phyloP scores from a whole-genome alignment of 2,113 vertebrate genomes.

The Chinchilla lanigera region DNA sequence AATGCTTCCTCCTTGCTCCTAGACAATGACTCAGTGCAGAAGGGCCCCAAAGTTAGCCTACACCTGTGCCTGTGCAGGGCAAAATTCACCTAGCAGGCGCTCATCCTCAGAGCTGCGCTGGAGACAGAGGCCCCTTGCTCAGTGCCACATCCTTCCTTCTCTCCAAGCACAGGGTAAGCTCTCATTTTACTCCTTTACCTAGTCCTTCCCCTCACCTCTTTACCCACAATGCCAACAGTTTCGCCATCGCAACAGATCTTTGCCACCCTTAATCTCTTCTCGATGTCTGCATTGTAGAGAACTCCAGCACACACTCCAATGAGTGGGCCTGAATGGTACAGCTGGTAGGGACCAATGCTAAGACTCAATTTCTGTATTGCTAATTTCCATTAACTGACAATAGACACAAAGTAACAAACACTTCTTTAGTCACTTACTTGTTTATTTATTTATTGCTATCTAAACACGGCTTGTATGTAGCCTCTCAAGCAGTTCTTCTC shows the following conservation, averaged over 20 bases:
- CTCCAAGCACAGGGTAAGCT: background rate
- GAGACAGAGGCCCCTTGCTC: background rate
- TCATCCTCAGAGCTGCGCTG: too few relatives aligned
- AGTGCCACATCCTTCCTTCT: background rate
- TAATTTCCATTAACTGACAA: background rate
- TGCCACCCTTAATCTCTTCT: background rate
- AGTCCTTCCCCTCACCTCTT: background rate
- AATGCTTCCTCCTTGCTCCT: background rate
- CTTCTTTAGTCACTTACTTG: background rate
- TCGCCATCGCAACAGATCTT: background rate
- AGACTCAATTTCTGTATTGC: background rate
- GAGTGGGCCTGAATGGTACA: background rate
- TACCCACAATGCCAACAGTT: background rate
- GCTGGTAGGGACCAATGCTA: background rate
- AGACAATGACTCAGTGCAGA: background rate
- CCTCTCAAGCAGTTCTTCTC: background rate
- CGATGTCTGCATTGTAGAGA: background rate
- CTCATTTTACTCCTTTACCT: rapidly evolving
- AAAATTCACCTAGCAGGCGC: background rate
- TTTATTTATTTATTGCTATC: background rate
- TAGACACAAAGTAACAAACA: background rate
- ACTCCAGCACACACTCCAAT: background rate
- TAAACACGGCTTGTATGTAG: background rate
- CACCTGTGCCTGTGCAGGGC: background rate
- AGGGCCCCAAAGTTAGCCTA: too few relatives aligned